Evolutionary conservation across 2,113 vertebrate genomes (phyloP).

Genomic region (Corydoras sp.): DNA sequence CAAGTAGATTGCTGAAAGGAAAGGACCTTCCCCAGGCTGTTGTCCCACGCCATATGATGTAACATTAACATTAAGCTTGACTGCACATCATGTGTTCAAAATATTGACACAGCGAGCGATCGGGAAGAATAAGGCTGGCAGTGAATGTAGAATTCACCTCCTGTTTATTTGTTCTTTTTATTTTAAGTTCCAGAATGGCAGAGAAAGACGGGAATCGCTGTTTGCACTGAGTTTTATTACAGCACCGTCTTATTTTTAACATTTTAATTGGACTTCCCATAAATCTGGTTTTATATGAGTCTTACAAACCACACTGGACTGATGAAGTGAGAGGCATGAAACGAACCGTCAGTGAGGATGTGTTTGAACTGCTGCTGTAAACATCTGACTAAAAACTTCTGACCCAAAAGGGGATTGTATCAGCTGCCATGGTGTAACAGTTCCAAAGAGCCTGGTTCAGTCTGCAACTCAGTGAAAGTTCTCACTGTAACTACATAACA

Average conservation of each 20-base stretch:
- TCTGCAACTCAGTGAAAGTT: no score
- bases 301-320: constrained; percentile 6
- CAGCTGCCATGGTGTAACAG: no score
- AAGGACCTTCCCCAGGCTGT: no score
- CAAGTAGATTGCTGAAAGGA: no score
- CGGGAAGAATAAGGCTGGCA: constrained; percentile 46
- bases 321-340: background rate
- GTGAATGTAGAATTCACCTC: constrained; percentile 51
- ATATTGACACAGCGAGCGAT: constrained; percentile 43
- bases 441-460: no score
- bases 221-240: constrained; percentile 51
- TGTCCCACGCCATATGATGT: no score
- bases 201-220: constrained; percentile 44
- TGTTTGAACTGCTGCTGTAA: no score
- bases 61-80: background rate
- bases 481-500: no score
- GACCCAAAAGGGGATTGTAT: no score
- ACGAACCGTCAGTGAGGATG: no score
- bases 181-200: constrained; percentile 52
- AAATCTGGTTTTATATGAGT: constrained; percentile 41
- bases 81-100: constrained; percentile 46
- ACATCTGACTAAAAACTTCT: no score
- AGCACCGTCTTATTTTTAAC: constrained; percentile 50
- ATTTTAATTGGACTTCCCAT: constrained; percentile 40
- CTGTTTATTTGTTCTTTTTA: constrained; percentile 62